These are phyloP conservation scores for Uloborus plumipes DNA, from an alignment of 2,888 invertebrate species.

Conservation along the genomic window DNA sequence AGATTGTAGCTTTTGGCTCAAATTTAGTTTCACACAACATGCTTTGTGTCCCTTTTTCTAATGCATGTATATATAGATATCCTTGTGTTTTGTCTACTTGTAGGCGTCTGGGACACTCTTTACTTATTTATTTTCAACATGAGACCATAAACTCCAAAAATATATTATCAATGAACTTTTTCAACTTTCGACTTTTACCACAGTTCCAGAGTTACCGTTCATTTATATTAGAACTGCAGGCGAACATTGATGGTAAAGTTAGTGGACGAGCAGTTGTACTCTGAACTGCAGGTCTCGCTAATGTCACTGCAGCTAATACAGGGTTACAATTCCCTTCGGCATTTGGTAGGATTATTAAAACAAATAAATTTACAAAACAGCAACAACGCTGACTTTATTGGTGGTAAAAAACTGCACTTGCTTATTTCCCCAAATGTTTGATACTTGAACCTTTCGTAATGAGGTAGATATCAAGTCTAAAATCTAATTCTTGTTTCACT, in stretches of 20 bases:
- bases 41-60: slow-evolving; percentile 35
- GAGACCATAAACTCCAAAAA: too few relatives aligned
- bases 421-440: too few relatives aligned
- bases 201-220: slow-evolving; percentile 30
- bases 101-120: slow-evolving; percentile 43
- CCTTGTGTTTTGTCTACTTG: slow-evolving; percentile 45
- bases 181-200: slow-evolving; percentile 2
- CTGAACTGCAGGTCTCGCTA: slow-evolving; percentile 63
- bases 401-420: too few relatives aligned
- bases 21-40: background rate
- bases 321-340: too few relatives aligned
- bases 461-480: too few relatives aligned
- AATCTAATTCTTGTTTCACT: too few relatives aligned
- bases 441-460: too few relatives aligned
- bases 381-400: too few relatives aligned
- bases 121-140: background rate
- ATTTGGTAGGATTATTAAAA: too few relatives aligned
- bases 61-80: slow-evolving; percentile 58
- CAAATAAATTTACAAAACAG: too few relatives aligned
- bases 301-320: slow-evolving; percentile 62
- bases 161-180: slow-evolving; percentile 4
- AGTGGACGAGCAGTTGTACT: slow-evolving; percentile 55
- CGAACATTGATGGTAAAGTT: slow-evolving; percentile 52
- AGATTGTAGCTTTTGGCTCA: background rate
- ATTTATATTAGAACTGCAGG: slow-evolving; percentile 63